phyloP scores from a whole-genome alignment of 2,113 vertebrate species.

The Cyanoderma ruficeps region DNA sequence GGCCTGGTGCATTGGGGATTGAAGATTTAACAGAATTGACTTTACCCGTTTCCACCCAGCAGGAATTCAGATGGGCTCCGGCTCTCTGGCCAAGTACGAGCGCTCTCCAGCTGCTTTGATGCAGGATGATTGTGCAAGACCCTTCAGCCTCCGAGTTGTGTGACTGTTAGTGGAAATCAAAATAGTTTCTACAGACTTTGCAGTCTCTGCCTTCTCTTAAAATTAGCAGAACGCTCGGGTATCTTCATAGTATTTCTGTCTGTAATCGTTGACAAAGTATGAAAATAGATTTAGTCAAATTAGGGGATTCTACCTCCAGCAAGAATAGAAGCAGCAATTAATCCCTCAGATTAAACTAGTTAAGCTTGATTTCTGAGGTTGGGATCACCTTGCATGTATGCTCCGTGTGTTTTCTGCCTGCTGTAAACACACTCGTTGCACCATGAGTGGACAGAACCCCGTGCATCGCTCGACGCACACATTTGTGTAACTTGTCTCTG shows the following conservation, averaged over 20 bases:
- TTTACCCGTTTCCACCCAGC: not conserved
- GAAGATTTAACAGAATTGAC: not conserved
- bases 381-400: not conserved
- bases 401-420: not conserved
- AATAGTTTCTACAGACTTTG: not conserved
- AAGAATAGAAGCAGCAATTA: conserved; percentile 30
- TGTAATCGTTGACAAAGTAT: not conserved
- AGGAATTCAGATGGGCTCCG: not conserved
- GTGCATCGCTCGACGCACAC: not conserved
- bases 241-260: not conserved
- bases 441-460: not conserved
- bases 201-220: not conserved
- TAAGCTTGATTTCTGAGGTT: conserved; percentile 34
- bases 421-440: not conserved
- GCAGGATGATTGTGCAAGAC: conserved; percentile 24
- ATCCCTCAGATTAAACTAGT: conserved; percentile 32
- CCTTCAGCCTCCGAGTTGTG: not conserved
- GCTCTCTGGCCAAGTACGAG: not conserved
- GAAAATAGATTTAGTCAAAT: not conserved
- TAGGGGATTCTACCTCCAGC: not conserved
- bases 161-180: conserved; percentile 3
- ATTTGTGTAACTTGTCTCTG: not conserved
- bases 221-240: not conserved
- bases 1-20: fast-evolving
- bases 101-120: not conserved